Evolutionary conservation across 2,888 invertebrate species (phyloP).

Genomic region (Caenorhabditis sp.): DNA sequence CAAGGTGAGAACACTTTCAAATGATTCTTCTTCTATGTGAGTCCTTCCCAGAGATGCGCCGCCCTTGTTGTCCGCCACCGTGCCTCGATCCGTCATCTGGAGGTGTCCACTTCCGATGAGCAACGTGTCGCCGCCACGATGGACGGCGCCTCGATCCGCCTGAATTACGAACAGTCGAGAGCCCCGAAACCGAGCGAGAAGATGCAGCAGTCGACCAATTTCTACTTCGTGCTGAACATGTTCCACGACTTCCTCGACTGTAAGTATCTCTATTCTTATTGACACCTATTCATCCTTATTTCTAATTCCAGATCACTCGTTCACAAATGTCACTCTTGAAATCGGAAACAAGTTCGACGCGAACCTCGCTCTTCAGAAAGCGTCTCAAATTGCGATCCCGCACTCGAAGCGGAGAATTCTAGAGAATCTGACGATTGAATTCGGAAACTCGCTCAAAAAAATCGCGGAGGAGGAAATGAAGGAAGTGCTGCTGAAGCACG

Average conservation of each 20-base stretch:
- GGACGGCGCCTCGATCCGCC: background rate
- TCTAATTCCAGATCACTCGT: slow-evolving; percentile 28
- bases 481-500: slow-evolving; percentile 22
- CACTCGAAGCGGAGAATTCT: slow-evolving; percentile 15
- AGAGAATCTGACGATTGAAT: slow-evolving; percentile 35
- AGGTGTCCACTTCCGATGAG: slow-evolving; percentile 27
- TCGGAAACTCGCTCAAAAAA: slow-evolving; percentile 29
- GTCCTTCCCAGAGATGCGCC: slow-evolving; percentile 29
- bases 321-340: slow-evolving; percentile 16
- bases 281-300: slow-evolving; percentile 42
- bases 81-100: slow-evolving; percentile 25
- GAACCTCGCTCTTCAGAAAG: slow-evolving; percentile 42
- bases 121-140: slow-evolving; percentile 10
- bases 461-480: slow-evolving; percentile 32
- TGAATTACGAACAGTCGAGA: slow-evolving; percentile 22
- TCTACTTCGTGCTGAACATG: slow-evolving; percentile 22
- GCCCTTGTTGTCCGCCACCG: slow-evolving; percentile 22
- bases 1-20: too few species aligned
- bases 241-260: slow-evolving; percentile 34
- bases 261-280: slow-evolving; percentile 18
- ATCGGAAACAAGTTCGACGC: slow-evolving; percentile 37
- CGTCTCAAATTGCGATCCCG: slow-evolving; percentile 41
- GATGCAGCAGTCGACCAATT: slow-evolving; percentile 9
- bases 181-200: background rate
- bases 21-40: too few species aligned